These are phyloP conservation scores for Babyrousa celebensis DNA, from an alignment of 2,797 vertebrate genomes.

Conservation along the genomic window DNA sequence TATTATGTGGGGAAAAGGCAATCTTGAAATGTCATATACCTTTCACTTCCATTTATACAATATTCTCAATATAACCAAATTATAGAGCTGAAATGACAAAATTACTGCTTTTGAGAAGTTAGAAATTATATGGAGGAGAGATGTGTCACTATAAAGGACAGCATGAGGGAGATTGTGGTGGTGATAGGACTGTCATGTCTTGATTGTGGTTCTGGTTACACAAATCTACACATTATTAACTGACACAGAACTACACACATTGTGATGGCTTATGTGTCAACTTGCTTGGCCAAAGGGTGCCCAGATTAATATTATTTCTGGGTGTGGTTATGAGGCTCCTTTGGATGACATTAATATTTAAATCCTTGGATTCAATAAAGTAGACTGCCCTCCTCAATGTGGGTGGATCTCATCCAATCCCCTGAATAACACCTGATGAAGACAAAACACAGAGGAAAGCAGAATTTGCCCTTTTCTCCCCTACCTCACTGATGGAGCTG, in stretches of 20 bases:
- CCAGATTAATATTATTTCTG: not conserved
- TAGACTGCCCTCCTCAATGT: not conserved
- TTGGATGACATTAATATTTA: not conserved
- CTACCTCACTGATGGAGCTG: not conserved
- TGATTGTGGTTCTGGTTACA: not conserved
- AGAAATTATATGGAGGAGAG: not conserved
- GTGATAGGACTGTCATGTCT: not conserved
- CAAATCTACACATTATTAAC: not conserved
- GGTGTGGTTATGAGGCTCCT: not conserved
- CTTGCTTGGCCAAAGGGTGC: not conserved
- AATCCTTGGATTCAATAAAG: not conserved
- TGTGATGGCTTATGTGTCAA: not conserved
- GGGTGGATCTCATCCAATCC: not conserved
- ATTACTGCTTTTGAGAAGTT: not conserved
- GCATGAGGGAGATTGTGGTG: not conserved
- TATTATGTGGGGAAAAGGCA: not conserved
- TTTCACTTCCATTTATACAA: conserved; percentile 2
- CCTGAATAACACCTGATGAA: not conserved
- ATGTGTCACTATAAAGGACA: not conserved
- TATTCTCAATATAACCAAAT: conserved; percentile 1
- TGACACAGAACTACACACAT: not conserved
- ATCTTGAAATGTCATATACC: not conserved
- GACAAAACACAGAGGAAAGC: not conserved
- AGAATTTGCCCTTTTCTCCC: not conserved
- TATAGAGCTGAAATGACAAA: conserved; percentile 22